Percentiles rank a stretch among this genome's conserved stretches.
Evolutionary conservation across 2,113 vertebrate species (phyloP).

Genomic region (Rana temporaria): DNA sequence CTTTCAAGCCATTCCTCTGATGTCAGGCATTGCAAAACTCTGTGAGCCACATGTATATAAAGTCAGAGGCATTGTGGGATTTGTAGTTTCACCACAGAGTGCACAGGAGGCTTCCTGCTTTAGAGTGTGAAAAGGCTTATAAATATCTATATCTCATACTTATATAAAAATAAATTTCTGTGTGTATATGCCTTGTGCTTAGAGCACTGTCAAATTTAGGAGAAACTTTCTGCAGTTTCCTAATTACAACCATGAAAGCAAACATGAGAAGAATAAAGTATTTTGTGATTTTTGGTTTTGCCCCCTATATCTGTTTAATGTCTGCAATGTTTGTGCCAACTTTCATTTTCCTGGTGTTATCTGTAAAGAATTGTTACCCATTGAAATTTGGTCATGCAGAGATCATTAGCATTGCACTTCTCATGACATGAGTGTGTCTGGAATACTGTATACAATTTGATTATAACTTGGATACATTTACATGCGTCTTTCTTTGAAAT

Average conservation of each 20-base stretch:
- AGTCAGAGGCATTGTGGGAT: too few species aligned
- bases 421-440: not conserved
- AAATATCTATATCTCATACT: too few species aligned
- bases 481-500: conserved; percentile 43
- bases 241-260: not conserved
- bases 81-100: too few species aligned
- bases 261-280: not conserved
- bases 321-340: not conserved
- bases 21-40: too few species aligned
- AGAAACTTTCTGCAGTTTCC: not conserved
- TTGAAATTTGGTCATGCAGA: not conserved
- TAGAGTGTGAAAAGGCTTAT: too few species aligned
- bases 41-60: too few species aligned
- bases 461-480: conserved; percentile 36
- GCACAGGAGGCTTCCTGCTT: too few species aligned
- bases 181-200: too few species aligned
- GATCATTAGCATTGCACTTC: conserved; percentile 9
- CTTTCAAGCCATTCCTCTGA: too few species aligned
- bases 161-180: too few species aligned
- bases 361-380: not conserved
- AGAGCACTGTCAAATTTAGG: too few species aligned
- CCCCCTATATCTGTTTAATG: not conserved
- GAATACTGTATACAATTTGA: conserved; percentile 49
- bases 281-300: not conserved
- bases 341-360: not conserved